Conservation (phyloP, 2,113 vertebrate species). For the Verasper variegatus region DNA sequence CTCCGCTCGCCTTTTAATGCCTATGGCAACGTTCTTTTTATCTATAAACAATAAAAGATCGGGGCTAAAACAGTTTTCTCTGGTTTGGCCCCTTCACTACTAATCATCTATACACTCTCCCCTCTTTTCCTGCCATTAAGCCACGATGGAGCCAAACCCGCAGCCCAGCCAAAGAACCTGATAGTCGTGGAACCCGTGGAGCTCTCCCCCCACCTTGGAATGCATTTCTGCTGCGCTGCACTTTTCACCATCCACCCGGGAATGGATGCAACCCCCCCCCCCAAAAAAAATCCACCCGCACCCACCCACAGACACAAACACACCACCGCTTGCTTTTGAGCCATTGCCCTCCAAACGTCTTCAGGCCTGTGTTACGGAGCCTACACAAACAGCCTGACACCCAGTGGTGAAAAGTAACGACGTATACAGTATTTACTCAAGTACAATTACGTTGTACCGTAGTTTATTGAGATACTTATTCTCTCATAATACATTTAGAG, state of each 20-base stretch:
- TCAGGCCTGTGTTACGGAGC: conserved; percentile 14
- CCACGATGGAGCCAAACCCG: conserved; percentile 74
- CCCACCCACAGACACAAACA: conserved; percentile 66
- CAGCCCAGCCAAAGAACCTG: conserved; percentile 81
- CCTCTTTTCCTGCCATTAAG: conserved; percentile 75
- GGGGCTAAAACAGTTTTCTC: conserved; percentile 71
- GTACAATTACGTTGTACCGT: not conserved
- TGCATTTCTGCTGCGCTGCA: conserved; percentile 81
- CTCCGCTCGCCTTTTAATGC: conserved; percentile 53
- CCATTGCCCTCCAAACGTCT: conserved; percentile 36
- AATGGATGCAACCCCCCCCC: conserved; percentile 65
- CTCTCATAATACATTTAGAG: too few species aligned
- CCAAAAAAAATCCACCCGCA: conserved; percentile 12
- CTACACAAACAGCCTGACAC: conserved; percentile 35
- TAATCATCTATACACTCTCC: conserved; percentile 77
- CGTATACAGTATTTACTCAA: conserved; percentile 4
- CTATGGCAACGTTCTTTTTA: conserved; percentile 68
- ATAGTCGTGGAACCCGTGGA: conserved; percentile 83
- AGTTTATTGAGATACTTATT: too few species aligned
- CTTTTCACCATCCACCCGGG: conserved; percentile 80
- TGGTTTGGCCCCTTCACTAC: conserved; percentile 76
- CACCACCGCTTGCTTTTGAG: conserved; percentile 46
- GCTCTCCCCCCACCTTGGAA: conserved; percentile 73
- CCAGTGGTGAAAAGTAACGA: conserved; percentile 20
- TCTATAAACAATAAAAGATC: conserved; percentile 79